These are phyloP conservation scores for Ischnus inquisitorius DNA, from an alignment of 2,888 invertebrate species.

Conservation along the genomic window DNA sequence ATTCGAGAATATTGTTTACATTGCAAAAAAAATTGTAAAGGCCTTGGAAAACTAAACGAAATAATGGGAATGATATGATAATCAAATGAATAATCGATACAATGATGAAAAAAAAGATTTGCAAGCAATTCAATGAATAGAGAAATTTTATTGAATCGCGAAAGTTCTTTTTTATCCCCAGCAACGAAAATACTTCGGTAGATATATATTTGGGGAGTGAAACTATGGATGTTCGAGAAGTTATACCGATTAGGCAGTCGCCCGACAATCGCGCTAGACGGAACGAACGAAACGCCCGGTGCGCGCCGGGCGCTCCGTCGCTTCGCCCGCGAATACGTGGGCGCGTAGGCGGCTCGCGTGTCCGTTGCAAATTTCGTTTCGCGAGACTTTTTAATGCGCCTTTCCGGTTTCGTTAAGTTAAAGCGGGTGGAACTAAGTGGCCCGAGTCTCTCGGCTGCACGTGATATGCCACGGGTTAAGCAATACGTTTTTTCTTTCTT, in stretches of 20 bases:
- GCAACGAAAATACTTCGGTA: conserved; percentile 37
- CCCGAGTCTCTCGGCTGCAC: conserved; percentile 57
- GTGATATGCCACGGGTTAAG: conserved; percentile 65
- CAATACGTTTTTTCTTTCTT: conserved; percentile 16
- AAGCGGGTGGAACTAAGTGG: conserved; percentile 57
- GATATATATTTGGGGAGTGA: conserved; percentile 32
- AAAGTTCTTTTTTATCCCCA: not conserved
- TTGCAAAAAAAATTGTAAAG: no score
- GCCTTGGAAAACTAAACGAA: no score
- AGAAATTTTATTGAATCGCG: no score
- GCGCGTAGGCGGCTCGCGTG: conserved; percentile 73
- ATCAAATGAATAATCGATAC: no score
- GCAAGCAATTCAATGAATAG: no score
- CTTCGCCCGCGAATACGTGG: not conserved
- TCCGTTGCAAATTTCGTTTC: conserved; percentile 72
- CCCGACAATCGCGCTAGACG: conserved; percentile 51
- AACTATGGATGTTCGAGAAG: conserved; percentile 53
- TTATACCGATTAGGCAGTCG: conserved; percentile 54
- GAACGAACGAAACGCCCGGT: conserved; percentile 3
- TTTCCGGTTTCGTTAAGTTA: conserved; percentile 63
- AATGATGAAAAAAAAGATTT: no score
- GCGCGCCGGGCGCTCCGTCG: not conserved
- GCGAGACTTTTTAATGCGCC: conserved; percentile 66
- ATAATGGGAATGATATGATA: no score
- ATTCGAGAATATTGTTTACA: no score